Conservation (phyloP, 2,797 vertebrate species). For the Paratrypauchen microcephalus region DNA sequence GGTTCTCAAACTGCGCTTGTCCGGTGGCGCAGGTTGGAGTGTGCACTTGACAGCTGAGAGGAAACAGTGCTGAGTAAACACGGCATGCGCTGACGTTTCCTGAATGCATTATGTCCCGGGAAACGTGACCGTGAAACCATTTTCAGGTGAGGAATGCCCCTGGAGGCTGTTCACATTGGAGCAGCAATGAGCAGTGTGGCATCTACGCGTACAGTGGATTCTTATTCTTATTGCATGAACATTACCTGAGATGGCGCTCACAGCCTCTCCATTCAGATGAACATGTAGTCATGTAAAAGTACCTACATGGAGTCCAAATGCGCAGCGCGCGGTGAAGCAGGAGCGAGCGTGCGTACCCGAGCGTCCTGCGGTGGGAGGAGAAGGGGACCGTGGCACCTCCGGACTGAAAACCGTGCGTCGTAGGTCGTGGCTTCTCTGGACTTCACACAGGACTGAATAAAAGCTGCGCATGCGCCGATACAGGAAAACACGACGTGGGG, state of each 20-base stretch:
- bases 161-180: neutral
- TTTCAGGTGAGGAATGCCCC: constrained; percentile 1
- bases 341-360: constrained; percentile 35
- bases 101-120: constrained; percentile 13
- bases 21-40: constrained; percentile 7
- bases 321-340: neutral
- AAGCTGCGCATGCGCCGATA: constrained; percentile 43
- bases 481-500: constrained; percentile 15
- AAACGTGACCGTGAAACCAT: constrained; percentile 10
- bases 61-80: constrained; percentile 51
- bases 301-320: neutral
- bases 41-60: constrained; percentile 32
- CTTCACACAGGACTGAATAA: neutral
- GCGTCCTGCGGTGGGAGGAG: neutral
- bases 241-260: constrained; percentile 1
- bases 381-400: neutral
- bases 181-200: neutral
- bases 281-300: neutral
- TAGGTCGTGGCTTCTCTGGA: constrained; percentile 10
- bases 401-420: neutral
- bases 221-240: neutral
- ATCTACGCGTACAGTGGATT: neutral
- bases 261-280: constrained; percentile 9
- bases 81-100: constrained; percentile 46
- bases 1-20: neutral